Evolutionary conservation across 2,113 vertebrate species (phyloP).

Genomic region (Pithys albifrons): DNA sequence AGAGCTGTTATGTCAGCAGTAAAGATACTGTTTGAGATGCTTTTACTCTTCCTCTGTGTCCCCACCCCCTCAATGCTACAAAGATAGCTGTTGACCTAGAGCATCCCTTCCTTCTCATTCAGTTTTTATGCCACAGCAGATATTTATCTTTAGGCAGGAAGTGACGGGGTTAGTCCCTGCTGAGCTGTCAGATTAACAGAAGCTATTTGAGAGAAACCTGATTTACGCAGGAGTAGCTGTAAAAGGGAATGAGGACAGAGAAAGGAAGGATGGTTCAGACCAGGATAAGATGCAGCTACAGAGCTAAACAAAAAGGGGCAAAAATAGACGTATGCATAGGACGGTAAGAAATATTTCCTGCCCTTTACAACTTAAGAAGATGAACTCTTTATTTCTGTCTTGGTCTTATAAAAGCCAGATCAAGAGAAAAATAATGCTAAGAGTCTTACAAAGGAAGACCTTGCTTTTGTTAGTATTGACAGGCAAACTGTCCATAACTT

Average conservation of each 20-base stretch:
- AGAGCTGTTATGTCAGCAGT: not conserved
- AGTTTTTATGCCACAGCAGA: not conserved
- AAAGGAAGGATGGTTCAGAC: not conserved
- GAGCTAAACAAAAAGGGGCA: not conserved
- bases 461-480: not conserved
- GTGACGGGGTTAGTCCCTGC: not conserved
- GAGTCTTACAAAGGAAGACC: not conserved
- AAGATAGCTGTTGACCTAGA: not conserved
- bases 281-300: not conserved
- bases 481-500: not conserved
- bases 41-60: not conserved
- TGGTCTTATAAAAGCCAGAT: not conserved
- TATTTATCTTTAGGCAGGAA: constrained; percentile 40
- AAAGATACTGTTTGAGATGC: not conserved
- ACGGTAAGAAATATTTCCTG: not conserved
- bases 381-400: not conserved
- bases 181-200: constrained; percentile 48
- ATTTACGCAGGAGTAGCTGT: not conserved
- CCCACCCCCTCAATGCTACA: not conserved
- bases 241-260: not conserved
- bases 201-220: constrained; percentile 35
- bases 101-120: not conserved
- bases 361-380: not conserved
- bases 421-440: not conserved
- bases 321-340: not conserved